Conservation (phyloP, 2,113 vertebrate species). For the Aegotheles bennettii region DNA sequence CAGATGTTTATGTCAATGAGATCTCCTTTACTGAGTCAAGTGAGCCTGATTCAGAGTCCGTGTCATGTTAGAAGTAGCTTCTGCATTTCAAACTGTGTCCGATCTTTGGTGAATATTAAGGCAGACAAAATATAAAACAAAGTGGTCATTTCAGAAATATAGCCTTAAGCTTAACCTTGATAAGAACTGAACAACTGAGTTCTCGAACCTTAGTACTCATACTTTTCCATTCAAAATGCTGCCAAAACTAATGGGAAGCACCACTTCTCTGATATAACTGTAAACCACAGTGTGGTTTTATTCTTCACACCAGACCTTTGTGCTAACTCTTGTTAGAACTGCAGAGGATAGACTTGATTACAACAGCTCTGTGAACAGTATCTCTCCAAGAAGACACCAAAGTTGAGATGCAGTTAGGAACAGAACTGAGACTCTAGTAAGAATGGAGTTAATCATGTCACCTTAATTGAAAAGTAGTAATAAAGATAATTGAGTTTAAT, state of each 20-base stretch:
- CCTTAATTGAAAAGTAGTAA: slow-evolving; percentile 73
- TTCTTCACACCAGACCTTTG: background rate
- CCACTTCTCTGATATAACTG: background rate
- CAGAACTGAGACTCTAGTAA: background rate
- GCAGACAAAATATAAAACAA: background rate
- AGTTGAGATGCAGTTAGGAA: background rate
- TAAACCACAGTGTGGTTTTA: background rate
- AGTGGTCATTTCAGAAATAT: background rate
- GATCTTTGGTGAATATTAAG: background rate
- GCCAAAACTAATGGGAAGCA: background rate
- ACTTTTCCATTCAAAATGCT: background rate
- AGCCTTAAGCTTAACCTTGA: background rate
- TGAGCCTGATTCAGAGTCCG: background rate
- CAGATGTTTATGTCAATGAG: background rate
- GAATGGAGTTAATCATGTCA: slow-evolving; percentile 55
- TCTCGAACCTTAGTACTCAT: background rate
- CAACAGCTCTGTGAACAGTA: background rate
- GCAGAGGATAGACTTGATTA: background rate
- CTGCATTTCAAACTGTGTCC: background rate
- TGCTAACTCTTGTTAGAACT: background rate
- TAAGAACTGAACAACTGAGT: background rate
- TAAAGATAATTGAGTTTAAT: slow-evolving; percentile 81
- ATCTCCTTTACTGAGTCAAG: background rate
- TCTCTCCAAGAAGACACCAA: background rate
- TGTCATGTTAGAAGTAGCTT: background rate